Evolutionary conservation across 2,797 vertebrate genomes (phyloP), one percentile per base, ranked within the genome.

Genomic region (Pipistrellus kuhlii): DNA sequence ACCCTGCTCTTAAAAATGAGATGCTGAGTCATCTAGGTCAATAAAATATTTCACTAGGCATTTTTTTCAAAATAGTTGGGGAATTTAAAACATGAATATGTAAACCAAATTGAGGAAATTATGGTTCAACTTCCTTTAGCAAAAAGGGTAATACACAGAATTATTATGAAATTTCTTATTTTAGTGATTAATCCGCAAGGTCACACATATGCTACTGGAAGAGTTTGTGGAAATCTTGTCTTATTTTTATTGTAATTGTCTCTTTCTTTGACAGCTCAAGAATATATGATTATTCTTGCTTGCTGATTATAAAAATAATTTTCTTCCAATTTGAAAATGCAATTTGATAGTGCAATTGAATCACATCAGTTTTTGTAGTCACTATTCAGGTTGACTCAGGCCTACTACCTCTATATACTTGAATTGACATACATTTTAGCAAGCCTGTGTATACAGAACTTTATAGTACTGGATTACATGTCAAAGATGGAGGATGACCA

Each of bases 71-170:
- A 64, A 90, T 86, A 68, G 21, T 69, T 62, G 7, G 5, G 32
- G 21, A 78, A 69, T 25, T 72, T 3, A 57, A 96, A 73, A 13
- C 5, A 72, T 8, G 95, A 53, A 75, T 78, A 55, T 80, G 41
- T 38, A 91, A 95, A 25, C 5, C 38, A 85, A 18, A 2, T 57
- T 78, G 48, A 81, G 5, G 15, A 76, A 85, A 41, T 38, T 59
- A 20, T 44, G 53, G 38, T 3, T 13, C 77, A 85, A 1, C 0
- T 0, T 32, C n/a, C 18, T 57, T 59, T 46, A 68, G 18, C 18
- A 91, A 82, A 23, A 59, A 44, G 15, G 25, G 14, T 75, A 38
- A 71, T 57, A 59, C 5, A 68, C 1, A 68, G 23, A 82, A 85
- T 73, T 64, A 76, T 51, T 81, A 27, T 77, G 57, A 85, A 90